These are phyloP conservation scores for Alloplasta piceator DNA, from an alignment of 2,888 invertebrate species.

Conservation along the genomic window DNA sequence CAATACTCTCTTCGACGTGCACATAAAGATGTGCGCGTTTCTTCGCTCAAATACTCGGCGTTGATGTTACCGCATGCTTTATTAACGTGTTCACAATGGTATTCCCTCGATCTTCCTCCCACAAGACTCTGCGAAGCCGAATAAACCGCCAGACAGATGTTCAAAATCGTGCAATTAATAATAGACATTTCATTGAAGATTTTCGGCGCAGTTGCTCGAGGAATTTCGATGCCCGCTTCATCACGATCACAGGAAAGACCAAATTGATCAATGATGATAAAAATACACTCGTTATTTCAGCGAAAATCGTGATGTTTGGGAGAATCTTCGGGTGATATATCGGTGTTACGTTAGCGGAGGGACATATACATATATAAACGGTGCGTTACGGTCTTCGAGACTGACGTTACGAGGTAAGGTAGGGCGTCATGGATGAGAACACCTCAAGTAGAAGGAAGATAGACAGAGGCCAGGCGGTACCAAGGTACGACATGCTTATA, in stretches of 20 bases:
- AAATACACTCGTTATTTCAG: not conserved
- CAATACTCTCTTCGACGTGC: too few relatives aligned
- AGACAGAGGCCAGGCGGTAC: constrained; percentile 55
- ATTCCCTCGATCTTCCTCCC: constrained; percentile 46
- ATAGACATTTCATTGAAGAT: constrained; percentile 11
- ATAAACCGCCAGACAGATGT: constrained; percentile 51
- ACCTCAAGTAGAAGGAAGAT: constrained; percentile 75
- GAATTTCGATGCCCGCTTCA: too few relatives aligned
- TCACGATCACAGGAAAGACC: too few relatives aligned
- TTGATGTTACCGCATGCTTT: constrained; percentile 36
- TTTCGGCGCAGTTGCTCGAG: too few relatives aligned
- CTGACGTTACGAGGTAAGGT: constrained; percentile 77
- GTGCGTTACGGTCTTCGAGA: constrained; percentile 37
- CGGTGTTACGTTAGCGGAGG: constrained; percentile 1
- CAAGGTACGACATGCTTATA: constrained; percentile 71
- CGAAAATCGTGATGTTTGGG: not conserved
- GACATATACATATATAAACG: constrained; percentile 15
- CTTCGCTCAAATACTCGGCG: constrained; percentile 32
- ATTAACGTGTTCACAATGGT: constrained; percentile 52
- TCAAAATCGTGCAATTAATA: constrained; percentile 45
- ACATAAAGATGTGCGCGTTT: not conserved
- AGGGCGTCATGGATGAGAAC: constrained; percentile 82
- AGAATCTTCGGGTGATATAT: not conserved
- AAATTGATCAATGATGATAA: too few relatives aligned
- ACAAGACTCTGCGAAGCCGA: constrained; percentile 1